phyloP scores from a whole-genome alignment of 2,113 vertebrate species.

The Platichthys stellatus region DNA sequence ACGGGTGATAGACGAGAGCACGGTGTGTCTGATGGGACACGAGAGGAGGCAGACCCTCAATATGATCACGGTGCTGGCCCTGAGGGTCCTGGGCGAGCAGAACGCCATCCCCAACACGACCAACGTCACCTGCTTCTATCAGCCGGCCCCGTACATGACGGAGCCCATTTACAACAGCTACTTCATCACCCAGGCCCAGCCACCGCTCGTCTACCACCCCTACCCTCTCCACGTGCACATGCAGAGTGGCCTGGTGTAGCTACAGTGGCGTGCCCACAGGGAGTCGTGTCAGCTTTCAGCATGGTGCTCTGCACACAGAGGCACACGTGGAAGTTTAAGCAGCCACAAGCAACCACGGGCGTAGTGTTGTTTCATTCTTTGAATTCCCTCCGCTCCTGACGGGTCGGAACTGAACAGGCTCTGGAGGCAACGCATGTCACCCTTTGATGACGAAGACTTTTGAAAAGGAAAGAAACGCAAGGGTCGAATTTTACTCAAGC shows the following conservation, averaged over 20 bases:
- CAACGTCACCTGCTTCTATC: constrained; percentile 94
- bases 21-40: constrained; percentile 92
- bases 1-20: constrained; percentile 92
- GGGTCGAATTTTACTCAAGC: constrained; percentile 20
- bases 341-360: constrained; percentile 48
- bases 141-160: constrained; percentile 90
- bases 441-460: constrained; percentile 50
- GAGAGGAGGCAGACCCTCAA: constrained; percentile 94
- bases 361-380: constrained; percentile 65
- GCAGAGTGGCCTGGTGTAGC: constrained; percentile 87
- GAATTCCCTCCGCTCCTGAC: constrained; percentile 51
- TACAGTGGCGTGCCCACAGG: constrained; percentile 24
- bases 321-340: constrained; percentile 62
- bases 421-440: constrained; percentile 38
- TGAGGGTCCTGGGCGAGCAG: constrained; percentile 94
- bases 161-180: constrained; percentile 89
- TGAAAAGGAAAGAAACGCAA: constrained; percentile 18
- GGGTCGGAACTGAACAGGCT: constrained; percentile 41
- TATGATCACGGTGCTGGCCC: constrained; percentile 93
- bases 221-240: constrained; percentile 87
- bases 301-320: constrained; percentile 60
- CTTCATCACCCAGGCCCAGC: constrained; percentile 87
- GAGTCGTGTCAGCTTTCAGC: constrained; percentile 62
- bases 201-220: constrained; percentile 84
- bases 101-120: constrained; percentile 92